These are phyloP conservation scores for Drosophila flavopinicola DNA, from an alignment of 2,888 invertebrate genomes.

Conservation along the genomic window DNA sequence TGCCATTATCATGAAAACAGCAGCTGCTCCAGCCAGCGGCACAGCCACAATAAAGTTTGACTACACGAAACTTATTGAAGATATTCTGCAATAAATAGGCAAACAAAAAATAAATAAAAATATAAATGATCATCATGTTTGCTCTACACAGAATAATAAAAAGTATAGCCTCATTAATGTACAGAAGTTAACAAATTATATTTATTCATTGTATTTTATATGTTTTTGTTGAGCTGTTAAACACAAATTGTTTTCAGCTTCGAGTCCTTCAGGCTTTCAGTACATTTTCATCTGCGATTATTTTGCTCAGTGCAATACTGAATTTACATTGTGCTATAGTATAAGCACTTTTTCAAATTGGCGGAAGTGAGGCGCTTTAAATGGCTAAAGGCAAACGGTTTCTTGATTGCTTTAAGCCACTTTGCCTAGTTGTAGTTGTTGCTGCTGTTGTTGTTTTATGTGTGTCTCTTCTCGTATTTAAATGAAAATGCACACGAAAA, in stretches of 20 bases:
- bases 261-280: too few species aligned
- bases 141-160: neutral
- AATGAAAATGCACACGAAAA: conserved; percentile 19
- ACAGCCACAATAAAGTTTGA: conserved; percentile 58
- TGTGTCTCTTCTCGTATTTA: neutral
- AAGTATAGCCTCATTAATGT: too few species aligned
- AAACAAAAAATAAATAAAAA: conserved; percentile 15
- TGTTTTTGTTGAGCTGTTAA: too few species aligned
- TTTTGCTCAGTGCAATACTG: neutral
- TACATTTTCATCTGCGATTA: neutral
- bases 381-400: conserved; percentile 13
- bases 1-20: conserved; percentile 43
- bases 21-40: conserved; percentile 45
- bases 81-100: conserved; percentile 21
- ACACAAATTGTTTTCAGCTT: too few species aligned
- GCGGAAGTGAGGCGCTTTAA: conserved; percentile 5
- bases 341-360: conserved; percentile 13
- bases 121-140: too few species aligned
- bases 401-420: conserved; percentile 32
- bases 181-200: too few species aligned
- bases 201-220: neutral
- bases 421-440: conserved; percentile 9
- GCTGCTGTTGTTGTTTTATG: neutral
- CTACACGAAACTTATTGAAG: conserved; percentile 61
- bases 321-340: conserved; percentile 1